phyloP scores from a whole-genome alignment of 2,113 vertebrate species.

The Falcunculus frontatus region DNA sequence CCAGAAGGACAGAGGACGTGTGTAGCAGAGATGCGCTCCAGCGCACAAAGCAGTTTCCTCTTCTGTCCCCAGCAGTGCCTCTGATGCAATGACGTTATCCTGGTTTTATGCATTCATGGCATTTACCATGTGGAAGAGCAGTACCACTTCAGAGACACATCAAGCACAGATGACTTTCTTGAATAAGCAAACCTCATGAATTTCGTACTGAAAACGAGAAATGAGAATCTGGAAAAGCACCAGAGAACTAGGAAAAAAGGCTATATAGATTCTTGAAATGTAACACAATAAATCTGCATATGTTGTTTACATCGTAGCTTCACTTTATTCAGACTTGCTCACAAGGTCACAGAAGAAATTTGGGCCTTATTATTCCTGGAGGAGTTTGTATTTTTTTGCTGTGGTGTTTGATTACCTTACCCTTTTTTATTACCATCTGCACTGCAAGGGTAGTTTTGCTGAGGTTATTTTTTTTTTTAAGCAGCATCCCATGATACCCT shows the following conservation, averaged over 20 bases:
- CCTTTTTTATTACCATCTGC: constrained; percentile 34
- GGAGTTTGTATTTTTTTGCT: background rate
- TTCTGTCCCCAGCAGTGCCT: background rate
- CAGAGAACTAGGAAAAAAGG: background rate
- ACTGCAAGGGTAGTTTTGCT: constrained; percentile 18
- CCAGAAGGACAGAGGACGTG: rapidly evolving
- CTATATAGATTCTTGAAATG: background rate
- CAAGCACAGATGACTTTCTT: background rate
- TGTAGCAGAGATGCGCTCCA: background rate
- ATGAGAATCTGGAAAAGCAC: background rate
- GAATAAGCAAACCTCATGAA: background rate
- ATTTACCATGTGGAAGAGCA: background rate
- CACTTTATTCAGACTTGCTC: background rate
- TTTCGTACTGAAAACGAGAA: background rate
- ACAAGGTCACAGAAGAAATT: constrained; percentile 24
- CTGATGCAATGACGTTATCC: background rate
- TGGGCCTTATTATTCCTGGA: background rate
- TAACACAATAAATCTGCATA: background rate
- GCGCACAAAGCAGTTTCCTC: background rate
- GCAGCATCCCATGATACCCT: constrained; percentile 40
- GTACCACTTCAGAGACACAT: background rate
- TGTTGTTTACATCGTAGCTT: background rate
- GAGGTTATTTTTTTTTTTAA: constrained; percentile 14
- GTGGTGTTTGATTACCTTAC: constrained; percentile 14
- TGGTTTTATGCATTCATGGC: background rate